Percentiles rank a stretch among this genome's conserved stretches.
Conservation (phyloP, 2,797 vertebrate species). For the Margarornis squamiger region DNA sequence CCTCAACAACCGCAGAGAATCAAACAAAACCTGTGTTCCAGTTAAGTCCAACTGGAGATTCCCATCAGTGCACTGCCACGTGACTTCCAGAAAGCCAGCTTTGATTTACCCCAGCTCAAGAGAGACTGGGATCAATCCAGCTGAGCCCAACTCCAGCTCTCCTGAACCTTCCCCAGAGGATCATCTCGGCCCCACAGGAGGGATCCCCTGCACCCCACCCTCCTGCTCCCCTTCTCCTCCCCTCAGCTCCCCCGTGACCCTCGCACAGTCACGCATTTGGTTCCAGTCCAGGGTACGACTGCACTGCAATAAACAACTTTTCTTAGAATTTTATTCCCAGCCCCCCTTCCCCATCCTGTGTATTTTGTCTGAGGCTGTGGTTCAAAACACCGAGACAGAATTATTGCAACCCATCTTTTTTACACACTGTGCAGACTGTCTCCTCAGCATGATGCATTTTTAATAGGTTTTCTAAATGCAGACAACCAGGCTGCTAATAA, state of each 20-base stretch:
- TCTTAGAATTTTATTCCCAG: conserved; percentile 34
- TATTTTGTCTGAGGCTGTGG: conserved; percentile 75
- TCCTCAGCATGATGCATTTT: conserved; percentile 71
- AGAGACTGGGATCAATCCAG: neutral
- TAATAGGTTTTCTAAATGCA: conserved; percentile 62
- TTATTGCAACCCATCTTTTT: conserved; percentile 75
- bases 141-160: neutral
- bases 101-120: neutral
- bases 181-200: neutral
- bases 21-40: neutral
- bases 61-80: neutral
- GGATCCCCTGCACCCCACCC: neutral
- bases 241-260: conserved; percentile 7
- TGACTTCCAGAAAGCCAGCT: conserved; percentile 38
- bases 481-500: conserved; percentile 69
- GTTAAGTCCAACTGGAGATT: neutral
- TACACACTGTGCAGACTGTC: conserved; percentile 67
- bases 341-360: conserved; percentile 4
- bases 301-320: conserved; percentile 75
- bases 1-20: neutral
- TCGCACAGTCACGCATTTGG: conserved; percentile 9
- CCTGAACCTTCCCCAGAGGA: neutral
- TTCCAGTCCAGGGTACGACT: conserved; percentile 58
- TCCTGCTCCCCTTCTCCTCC: neutral
- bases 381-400: conserved; percentile 78